Base-by-base conservation (phyloP, 2,113 vertebrate genomes). In the Hirundichthys speculiger region DNA sequence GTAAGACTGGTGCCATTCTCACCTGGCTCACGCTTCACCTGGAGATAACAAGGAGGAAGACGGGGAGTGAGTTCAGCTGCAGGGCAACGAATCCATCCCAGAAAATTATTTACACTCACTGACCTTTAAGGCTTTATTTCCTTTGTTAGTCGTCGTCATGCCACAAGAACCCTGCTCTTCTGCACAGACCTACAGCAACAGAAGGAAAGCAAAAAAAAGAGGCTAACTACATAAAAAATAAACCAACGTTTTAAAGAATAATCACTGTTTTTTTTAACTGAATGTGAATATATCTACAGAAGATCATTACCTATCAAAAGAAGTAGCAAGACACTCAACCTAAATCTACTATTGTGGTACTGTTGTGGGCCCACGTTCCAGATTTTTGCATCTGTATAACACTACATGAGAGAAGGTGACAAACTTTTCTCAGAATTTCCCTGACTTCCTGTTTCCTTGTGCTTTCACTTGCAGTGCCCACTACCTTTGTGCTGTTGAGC, bases 1-100 rank as follows among this genome's bases (percentile, higher is more conserved):
- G 96, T 98, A 90, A 99, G 90, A 90, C 95, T 98, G 91, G 97
- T 96, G 94, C 96, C 96, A 96, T 99, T 99, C 91, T 99, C 98
- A 0, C 97, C 96, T 0, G 98, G 98, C 95, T 99, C 98, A 79
- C 98, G 93, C 94, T 99, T 99, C 95, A 99, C 98, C 98, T 99
- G 88, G 8, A 38, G 19, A 49, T 27, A 25, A 30, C 15, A 18
- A 5, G 41, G 43, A 16, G 19, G 54, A 12, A 12, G 43, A 9
- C 9, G 22, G 19, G 12, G 18, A 21, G 45, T 34, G 1, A 19
- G 13, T 30, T 34, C 0, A 22, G 46, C 55, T 22, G 18, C 20
- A 1, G 11, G 43, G 7, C 10, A 13, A 10, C 13, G 1, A 8
- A n/a, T 1, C 4, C 42, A n/a, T 34, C 1, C 15, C 12, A 49